phyloP scores from a whole-genome alignment of 2,888 invertebrate species.

The Fragum whitleyi region DNA sequence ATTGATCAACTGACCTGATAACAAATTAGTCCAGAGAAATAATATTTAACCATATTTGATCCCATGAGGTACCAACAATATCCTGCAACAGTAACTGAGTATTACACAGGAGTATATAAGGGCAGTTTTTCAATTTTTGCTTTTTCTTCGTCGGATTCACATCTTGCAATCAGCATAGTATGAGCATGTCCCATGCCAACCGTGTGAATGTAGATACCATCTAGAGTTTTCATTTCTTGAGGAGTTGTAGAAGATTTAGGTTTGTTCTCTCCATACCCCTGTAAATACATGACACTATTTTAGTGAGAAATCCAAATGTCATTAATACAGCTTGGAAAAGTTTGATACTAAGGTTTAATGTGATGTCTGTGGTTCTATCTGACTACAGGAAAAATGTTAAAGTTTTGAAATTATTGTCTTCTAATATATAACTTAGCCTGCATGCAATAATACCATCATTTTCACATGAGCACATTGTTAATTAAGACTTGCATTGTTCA shows the following conservation, averaged over 20 bases:
- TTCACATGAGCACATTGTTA: no score
- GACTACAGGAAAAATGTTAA: no score
- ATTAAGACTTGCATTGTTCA: no score
- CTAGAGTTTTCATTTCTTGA: constrained; percentile 91
- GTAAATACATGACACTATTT: constrained; percentile 69
- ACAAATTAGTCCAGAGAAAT: no score
- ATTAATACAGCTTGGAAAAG: no score
- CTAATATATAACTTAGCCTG: no score
- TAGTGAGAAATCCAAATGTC: not conserved
- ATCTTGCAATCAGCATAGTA: constrained; percentile 90
- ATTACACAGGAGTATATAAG: constrained; percentile 74
- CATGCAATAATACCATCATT: no score
- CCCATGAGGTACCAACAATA: not conserved
- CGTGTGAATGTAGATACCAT: constrained; percentile 90
- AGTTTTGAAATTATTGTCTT: no score
- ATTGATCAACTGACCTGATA: no score
- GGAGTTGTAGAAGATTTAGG: constrained; percentile 93
- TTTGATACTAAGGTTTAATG: no score
- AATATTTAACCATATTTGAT: not conserved
- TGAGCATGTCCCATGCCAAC: constrained; percentile 95
- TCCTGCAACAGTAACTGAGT: not conserved
- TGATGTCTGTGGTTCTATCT: no score
- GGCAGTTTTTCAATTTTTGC: constrained; percentile 88
- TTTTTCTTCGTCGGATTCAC: constrained; percentile 89
- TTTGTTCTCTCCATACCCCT: constrained; percentile 95